Evolutionary conservation across 2,113 vertebrate genomes (phyloP).

Genomic region (Pollachius pollachius): DNA sequence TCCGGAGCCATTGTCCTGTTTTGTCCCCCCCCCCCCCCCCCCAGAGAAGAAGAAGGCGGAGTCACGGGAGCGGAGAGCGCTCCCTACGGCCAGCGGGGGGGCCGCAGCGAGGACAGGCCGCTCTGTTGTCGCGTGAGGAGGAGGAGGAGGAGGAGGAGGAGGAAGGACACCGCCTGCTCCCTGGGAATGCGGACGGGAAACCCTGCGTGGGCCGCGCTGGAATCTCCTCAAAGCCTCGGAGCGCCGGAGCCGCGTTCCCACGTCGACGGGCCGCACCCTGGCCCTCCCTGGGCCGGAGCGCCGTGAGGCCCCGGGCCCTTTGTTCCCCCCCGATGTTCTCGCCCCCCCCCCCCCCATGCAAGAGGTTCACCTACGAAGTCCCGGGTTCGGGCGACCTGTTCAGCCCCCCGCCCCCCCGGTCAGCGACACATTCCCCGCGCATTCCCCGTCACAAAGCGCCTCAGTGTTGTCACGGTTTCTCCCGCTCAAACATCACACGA

Average conservation of each 20-base stretch:
- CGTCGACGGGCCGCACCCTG: constrained; percentile 11
- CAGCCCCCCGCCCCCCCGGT: constrained; percentile 15
- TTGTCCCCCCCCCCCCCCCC: constrained; percentile 14
- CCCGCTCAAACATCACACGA: no score
- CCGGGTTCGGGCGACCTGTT: no score
- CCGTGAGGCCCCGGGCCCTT: no score
- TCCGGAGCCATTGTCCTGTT: constrained; percentile 48
- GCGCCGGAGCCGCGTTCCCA: constrained; percentile 37
- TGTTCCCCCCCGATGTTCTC: no score
- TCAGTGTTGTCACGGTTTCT: no score
- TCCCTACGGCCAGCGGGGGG: constrained; percentile 35
- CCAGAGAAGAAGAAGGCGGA: no score
- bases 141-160: constrained; percentile 25
- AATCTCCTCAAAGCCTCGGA: constrained; percentile 65
- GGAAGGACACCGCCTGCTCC: constrained; percentile 55
- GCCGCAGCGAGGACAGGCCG: constrained; percentile 36
- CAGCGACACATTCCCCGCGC: constrained; percentile 26
- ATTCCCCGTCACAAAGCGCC: constrained; percentile 15
- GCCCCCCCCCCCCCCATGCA: no score
- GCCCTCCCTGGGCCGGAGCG: constrained; percentile 20
- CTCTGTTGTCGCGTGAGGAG: constrained; percentile 29
- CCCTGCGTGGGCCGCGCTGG: constrained; percentile 62
- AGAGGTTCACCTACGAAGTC: constrained; percentile 52
- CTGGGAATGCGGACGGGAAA: constrained; percentile 55
- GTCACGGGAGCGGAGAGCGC: constrained; percentile 36